Evolutionary conservation across 2,113 vertebrate genomes (phyloP), one percentile per base, ranked within the genome.

Genomic region (Rhegmatorhina hoffmannsi): DNA sequence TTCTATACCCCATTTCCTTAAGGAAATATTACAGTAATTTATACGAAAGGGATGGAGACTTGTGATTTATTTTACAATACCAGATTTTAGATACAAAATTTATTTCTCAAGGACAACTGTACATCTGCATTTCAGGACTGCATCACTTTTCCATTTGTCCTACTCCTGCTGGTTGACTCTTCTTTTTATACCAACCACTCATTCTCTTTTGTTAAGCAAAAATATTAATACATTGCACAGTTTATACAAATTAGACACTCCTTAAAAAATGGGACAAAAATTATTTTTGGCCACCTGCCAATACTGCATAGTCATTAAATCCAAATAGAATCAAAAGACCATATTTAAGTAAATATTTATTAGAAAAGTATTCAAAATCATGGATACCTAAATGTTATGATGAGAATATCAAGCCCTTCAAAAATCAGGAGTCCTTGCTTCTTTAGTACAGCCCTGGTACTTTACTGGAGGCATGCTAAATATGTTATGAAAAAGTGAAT

Each of bases 91-190:
- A 67, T 15, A 40, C 16, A 43, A 83, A 25, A 63, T 56, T 16
- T 70, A 49, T 70, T 96, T 96, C 64, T 77, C 82, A 94, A 96
- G 68, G 29, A 40, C 59, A 90, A 78, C 33, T 84, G 63, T 46
- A 53, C 15, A 21, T 67, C 29, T 59, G 31, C 63, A 86, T 90
- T 95, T 78, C 47, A 88, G 33, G 11, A 81, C 10, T 15, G 11
- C 23, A 50, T 70, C 21, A 15, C 13, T 68, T 56, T 67, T 60
- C 66, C 14, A 33, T 24, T 74, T 63, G 2, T 33, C 17, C n/a
- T 10, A 31, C 24, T 74, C 28, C 23, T 62, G 15, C 17, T 15
- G 26, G 11, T 3, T 33, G 55, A 53, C 33, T 50, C 11, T 47
- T 34, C 6, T 66, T 77, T 74, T 63, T 31, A 50, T 50, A 74